Base-by-base conservation (phyloP, 2,113 vertebrate genomes). In the Rhinichthys klamathensis region DNA sequence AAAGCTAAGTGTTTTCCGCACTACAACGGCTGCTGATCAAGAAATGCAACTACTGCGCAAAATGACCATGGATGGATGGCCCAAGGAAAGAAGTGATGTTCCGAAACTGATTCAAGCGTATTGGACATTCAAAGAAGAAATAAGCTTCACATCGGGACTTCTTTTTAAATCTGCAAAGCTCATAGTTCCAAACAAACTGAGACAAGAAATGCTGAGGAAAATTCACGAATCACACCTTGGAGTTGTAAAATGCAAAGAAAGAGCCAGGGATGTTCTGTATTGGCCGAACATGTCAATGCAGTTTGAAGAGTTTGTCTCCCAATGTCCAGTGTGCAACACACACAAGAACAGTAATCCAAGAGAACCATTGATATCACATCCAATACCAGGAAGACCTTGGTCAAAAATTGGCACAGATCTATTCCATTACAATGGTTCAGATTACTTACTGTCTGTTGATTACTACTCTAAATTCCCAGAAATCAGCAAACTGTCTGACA, bases 81-180 rank as follows among this genome's bases (percentile, higher is more conserved):
- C 32, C 4, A 35, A 35, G 32, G 32, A 35, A 35, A 35, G 32
- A 35, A 35, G 32, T 35, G 32, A 4, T 35, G 32, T 35, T 35
- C 32, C 4, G 32, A 35, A 35, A 16, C 10, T 61, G 38, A 65
- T 60, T 60, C 61, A 72, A 21, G 13, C 41, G 41, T 58, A 82
- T 13, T 81, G 38, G 10, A 30, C 61, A 32, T 80, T 65, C 38
- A 65, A 65, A 30, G 60, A 65, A 46, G n/a, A 80, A 80, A 80
- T 80, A 21, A 81, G 60, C n/a, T 80, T 27, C n/a, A 46, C 78
- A 63, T 80, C n/a, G 46, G 35, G 60, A 82, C 76, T 67, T 60
- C 41, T 72, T 58, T 83, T 72, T 10, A 74, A 78, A 44, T 84
- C 83, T 87, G 86, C 70, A 93, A 90, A 91, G 65, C 58, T 61